phyloP scores from a whole-genome alignment of 1,140 invertebrate species.

The Nilaparvata lugens region DNA sequence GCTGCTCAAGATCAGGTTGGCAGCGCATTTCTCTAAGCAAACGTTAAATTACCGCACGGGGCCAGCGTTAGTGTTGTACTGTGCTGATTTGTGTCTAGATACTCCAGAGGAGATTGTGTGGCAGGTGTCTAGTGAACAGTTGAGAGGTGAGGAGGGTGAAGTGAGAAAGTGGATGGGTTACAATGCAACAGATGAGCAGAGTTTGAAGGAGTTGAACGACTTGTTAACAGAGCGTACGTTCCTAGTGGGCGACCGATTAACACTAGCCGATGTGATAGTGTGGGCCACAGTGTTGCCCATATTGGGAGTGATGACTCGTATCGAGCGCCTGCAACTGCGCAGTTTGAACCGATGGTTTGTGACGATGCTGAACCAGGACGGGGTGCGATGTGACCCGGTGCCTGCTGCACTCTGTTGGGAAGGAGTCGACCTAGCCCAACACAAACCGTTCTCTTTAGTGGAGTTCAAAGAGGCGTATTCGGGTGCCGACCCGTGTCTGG shows the following conservation, averaged over 20 bases:
- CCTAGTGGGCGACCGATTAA: conserved; percentile 60
- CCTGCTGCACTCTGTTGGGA: neutral
- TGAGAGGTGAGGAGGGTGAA: conserved; percentile 40
- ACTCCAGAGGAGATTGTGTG: conserved; percentile 58
- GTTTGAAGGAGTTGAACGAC: conserved; percentile 43
- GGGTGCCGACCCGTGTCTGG: conserved; percentile 53
- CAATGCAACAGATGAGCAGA: conserved; percentile 37
- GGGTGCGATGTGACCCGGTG: conserved; percentile 20
- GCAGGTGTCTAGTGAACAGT: conserved; percentile 46
- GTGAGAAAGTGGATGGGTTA: conserved; percentile 60
- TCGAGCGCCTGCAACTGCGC: conserved; percentile 38
- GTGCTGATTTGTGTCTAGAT: conserved; percentile 39
- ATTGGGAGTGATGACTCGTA: conserved; percentile 35
- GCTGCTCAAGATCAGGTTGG: conserved; percentile 31
- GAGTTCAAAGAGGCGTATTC: conserved; percentile 59
- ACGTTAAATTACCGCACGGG: conserved; percentile 27
- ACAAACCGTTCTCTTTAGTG: conserved; percentile 53
- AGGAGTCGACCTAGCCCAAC: neutral
- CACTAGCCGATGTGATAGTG: conserved; percentile 61
- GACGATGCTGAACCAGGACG: conserved; percentile 54
- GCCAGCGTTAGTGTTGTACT: neutral
- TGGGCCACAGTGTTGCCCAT: conserved; percentile 46
- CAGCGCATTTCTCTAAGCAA: conserved; percentile 40
- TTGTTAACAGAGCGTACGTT: conserved; percentile 52
- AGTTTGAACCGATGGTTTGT: conserved; percentile 63